Base-by-base conservation (phyloP, 1,140 invertebrate genomes). In the Trichonephila inaurata region DNA sequence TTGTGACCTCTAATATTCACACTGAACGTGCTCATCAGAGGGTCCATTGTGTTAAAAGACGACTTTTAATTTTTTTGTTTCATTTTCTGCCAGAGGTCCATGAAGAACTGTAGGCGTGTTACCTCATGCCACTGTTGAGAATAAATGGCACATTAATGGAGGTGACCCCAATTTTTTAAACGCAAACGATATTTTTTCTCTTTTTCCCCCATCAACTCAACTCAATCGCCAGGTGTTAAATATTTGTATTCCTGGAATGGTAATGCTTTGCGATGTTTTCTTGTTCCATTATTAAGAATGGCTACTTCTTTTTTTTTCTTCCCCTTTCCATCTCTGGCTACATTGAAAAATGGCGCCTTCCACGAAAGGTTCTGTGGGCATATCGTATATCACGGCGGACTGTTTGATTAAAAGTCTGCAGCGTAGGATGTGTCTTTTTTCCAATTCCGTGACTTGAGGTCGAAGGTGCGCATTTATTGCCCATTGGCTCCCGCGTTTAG, bases 91-190 rank as follows among this genome's bases (percentile, higher is more conserved):
- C 33, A 12, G 10, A 51, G 51, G 40, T 64, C 28, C 28, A 21
- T 72, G 33, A n/a, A 66, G 24, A 51, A 89, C 87, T 69, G 87
- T 69, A 89, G 87, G 87, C 87, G 87, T 69, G 87, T 72, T 89
- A 51, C 33, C n/a, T 24, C 87, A 72, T 89, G 87, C 87, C 87
- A 69, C 64, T 66, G 87, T 89, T 69, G 33, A n/a, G 66, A 89
- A 89, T 89, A 89, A 89, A 72, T 89, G 87, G 33, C 87, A 72
- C 87, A 89, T 89, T 72, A 89, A 89, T 89, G 87, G 87, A 89
- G 14, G n/a, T 89, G 87, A 89, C 87, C 64, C 62, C 87, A n/a
- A 89, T 89, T 89, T 89, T 89, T 89, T 89, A 24, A 69, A 72
- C 62, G n/a, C 87, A 89, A 89, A 89, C 87, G 87, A 89, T 89